Evolutionary conservation across 2,797 vertebrate species (phyloP).

Genomic region (Sebastes oblongus): DNA sequence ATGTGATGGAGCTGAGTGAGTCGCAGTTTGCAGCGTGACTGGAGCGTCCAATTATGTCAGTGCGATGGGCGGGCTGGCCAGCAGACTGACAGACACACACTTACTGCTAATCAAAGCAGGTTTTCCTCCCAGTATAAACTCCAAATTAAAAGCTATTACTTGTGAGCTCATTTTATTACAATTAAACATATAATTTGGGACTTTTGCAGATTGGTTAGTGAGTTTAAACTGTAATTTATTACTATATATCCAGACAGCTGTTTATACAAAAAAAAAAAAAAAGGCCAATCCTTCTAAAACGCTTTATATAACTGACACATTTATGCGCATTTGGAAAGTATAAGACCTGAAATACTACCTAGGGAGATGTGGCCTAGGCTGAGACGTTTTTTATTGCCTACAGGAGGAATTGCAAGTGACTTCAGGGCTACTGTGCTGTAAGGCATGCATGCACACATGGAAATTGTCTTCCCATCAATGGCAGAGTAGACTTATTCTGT

Average conservation of each 20-base stretch:
- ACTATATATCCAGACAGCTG: neutral
- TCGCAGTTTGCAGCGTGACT: constrained; percentile 62
- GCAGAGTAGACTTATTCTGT: constrained; percentile 42
- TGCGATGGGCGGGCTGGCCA: constrained; percentile 75
- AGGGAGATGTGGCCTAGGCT: constrained; percentile 20
- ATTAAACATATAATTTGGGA: neutral
- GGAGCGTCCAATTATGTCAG: constrained; percentile 70
- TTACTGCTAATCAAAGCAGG: constrained; percentile 20
- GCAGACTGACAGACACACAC: neutral
- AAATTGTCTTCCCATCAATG: constrained; percentile 60
- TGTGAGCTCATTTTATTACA: neutral
- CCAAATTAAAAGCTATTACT: neutral
- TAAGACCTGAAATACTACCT: constrained; percentile 1
- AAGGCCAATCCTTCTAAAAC: neutral
- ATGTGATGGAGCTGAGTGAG: constrained; percentile 64
- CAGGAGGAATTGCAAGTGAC: constrained; percentile 22
- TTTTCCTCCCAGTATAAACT: neutral
- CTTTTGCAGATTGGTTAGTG: neutral
- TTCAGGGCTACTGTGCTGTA: constrained; percentile 49
- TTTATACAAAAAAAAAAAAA: neutral
- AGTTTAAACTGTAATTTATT: neutral
- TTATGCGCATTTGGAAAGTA: constrained; percentile 13
- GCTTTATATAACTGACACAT: neutral
- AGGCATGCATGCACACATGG: constrained; percentile 57
- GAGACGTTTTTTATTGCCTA: constrained; percentile 1